These are phyloP conservation scores for Leucophenga montana DNA, from an alignment of 2,888 invertebrate genomes.

Conservation along the genomic window DNA sequence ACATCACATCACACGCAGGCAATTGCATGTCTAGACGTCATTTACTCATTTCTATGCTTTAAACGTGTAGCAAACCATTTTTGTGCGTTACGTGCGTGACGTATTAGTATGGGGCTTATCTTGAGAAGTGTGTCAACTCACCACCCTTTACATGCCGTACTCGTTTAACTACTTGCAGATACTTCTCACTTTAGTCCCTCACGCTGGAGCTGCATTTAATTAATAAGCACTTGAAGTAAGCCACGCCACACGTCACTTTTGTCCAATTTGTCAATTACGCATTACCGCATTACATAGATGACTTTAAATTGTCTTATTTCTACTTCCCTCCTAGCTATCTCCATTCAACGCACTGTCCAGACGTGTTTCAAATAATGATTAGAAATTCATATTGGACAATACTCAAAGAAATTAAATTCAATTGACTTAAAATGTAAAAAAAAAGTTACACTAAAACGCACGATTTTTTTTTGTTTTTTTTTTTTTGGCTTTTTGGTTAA, in stretches of 20 bases:
- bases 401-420: neutral
- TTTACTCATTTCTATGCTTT: neutral
- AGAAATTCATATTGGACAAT: neutral
- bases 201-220: neutral
- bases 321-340: neutral
- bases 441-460: no score
- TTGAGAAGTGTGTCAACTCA: neutral
- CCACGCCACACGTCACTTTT: slow-evolving; percentile 13
- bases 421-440: neutral
- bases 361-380: slow-evolving; percentile 13
- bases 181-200: no score
- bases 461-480: neutral
- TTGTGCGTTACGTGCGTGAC: slow-evolving; percentile 8
- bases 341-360: neutral
- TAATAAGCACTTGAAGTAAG: slow-evolving; percentile 12
- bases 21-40: slow-evolving; percentile 23
- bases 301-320: no score
- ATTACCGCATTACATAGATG: neutral
- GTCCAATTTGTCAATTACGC: slow-evolving; percentile 15
- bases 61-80: no score
- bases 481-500: slow-evolving; percentile 5
- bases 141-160: neutral
- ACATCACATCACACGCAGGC: neutral
- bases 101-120: slow-evolving; percentile 2
- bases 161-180: neutral